Evolutionary conservation across 2,113 vertebrate species (phyloP), one percentile per base, ranked within the genome.

Genomic region (Piprites chloris): DNA sequence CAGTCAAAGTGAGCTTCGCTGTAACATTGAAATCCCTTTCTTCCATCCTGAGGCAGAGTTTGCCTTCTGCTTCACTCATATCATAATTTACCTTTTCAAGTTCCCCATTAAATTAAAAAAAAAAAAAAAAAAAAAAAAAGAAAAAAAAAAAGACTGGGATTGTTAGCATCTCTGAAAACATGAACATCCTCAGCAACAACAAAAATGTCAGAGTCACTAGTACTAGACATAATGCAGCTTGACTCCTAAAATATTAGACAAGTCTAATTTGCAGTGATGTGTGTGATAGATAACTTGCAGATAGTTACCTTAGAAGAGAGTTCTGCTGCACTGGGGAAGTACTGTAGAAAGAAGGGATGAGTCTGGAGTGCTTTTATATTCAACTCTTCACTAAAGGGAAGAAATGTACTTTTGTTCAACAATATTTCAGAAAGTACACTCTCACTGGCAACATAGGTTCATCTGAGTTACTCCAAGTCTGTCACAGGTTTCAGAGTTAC

Each of bases 291-390:
- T 33, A 61, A n/a, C 33, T n/a, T 39, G 63, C 46, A 49, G 35
- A 63, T 13, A 80, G 8, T 85, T 77, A 98, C 98, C 98, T 98
- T 97, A 47, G 98, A 97, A 62, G 96, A 96, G 47, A 98, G 47
- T 52, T 96, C 98, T 56, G 97, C 96, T 79, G 95, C 96, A 89
- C 96, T 90, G 8, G 96, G 98, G 46, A 98, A 90, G 96, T 97
- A 96, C 49, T 86, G 85, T 18, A 96, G 89, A 59, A 92, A 74
- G 53, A 49, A 89, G 55, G 98, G 97, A 55, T 98, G 80, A 78
- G 95, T 98, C 96, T 99, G 98, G 61, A 98, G 95, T 67, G 97
- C 96, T 87, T 98, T 98, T 89, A 98, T 61, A 85, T 95, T 97
- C 81, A 98, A 61, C 71, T 98, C 98, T 89, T 98, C 98, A 76